phyloP scores from a whole-genome alignment of 2,113 vertebrate genomes.

The Ptyas mucosa region DNA sequence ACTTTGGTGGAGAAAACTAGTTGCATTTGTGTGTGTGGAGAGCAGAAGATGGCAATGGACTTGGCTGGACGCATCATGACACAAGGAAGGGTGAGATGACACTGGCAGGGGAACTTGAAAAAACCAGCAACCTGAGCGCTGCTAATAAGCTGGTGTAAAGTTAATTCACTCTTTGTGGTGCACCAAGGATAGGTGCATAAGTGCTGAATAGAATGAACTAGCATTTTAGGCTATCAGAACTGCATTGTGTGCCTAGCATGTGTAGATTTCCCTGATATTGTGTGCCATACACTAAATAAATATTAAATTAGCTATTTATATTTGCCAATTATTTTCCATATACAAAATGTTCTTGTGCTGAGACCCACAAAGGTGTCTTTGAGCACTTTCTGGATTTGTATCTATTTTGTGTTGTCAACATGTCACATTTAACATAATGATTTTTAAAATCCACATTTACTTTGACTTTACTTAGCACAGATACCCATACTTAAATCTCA shows the following conservation, averaged over 20 bases:
- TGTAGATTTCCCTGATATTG: neutral
- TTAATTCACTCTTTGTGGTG: neutral
- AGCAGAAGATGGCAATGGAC: neutral
- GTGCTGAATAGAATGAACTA: neutral
- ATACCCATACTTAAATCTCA: neutral
- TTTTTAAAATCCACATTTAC: neutral
- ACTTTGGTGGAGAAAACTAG: neutral
- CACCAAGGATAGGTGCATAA: neutral
- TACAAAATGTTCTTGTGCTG: neutral
- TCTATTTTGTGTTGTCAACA: neutral
- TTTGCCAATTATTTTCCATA: neutral
- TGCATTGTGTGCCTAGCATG: neutral
- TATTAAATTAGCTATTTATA: neutral
- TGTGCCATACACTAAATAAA: neutral
- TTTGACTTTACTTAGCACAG: neutral
- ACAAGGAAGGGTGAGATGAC: neutral
- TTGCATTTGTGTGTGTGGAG: neutral
- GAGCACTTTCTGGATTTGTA: neutral
- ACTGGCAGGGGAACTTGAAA: neutral
- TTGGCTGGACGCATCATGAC: neutral
- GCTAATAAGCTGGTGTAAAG: neutral
- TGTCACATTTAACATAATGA: neutral
- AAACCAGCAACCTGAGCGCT: neutral
- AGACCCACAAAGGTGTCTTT: neutral
- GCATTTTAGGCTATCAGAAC: neutral